Percentiles rank a stretch among this genome's conserved stretches.
Conservation (phyloP, 1,140 invertebrate genomes). For the Intoshia linei region DNA sequence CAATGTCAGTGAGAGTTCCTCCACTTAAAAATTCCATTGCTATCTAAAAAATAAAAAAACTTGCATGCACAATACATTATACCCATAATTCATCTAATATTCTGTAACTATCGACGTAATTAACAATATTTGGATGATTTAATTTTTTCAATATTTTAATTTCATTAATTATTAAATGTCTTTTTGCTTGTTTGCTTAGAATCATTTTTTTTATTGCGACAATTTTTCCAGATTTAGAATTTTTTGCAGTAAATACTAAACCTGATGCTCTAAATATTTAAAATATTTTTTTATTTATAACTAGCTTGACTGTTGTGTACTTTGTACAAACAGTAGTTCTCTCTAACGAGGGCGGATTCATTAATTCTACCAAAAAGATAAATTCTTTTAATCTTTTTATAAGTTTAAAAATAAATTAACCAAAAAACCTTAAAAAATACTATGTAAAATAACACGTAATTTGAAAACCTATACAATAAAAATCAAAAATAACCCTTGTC, state of each 20-base stretch:
- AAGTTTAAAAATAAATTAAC: too few species aligned
- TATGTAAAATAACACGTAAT: too few species aligned
- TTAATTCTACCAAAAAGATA: too few species aligned
- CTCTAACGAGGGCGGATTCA: too few species aligned
- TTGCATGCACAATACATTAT: not conserved
- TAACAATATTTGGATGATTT: conserved; percentile 25
- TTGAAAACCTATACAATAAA: too few species aligned
- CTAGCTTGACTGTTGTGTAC: not conserved
- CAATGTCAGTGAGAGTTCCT: conserved; percentile 26
- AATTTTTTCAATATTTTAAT: conserved; percentile 23
- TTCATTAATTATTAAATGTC: conserved; percentile 26
- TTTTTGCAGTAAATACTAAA: conserved; percentile 20
- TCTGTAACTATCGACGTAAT: conserved; percentile 49
- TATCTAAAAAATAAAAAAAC: conserved; percentile 24
- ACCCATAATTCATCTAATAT: conserved; percentile 30
- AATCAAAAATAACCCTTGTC: too few species aligned
- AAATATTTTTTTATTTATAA: not conserved
- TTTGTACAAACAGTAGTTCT: not conserved
- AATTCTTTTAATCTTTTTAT: too few species aligned
- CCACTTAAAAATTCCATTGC: conserved; percentile 28
- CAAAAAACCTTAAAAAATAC: too few species aligned
- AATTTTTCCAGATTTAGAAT: conserved; percentile 10
- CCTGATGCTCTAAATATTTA: conserved; percentile 21
- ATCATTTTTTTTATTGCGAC: conserved; percentile 27
- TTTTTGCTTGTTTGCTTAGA: conserved; percentile 25